Evolutionary conservation across 1,140 invertebrate genomes (phyloP), one percentile per base, ranked within the genome.

Genomic region (Pogonognathellus flavescens): DNA sequence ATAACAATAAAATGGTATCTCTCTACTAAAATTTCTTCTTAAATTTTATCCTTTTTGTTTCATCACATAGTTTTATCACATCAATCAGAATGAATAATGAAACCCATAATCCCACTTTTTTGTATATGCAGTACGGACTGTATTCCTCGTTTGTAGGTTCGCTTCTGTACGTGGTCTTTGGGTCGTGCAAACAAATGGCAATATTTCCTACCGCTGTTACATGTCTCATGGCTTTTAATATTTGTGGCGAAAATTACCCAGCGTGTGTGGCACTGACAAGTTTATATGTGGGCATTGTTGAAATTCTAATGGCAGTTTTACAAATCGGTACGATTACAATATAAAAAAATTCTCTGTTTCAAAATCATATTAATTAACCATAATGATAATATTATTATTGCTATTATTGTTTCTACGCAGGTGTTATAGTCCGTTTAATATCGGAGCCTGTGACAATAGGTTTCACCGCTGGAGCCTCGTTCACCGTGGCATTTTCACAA

Each of bases 351-450:
- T n/a, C n/a, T n/a, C n/a, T n/a, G n/a, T n/a, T n/a, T n/a, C n/a
- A n/a, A n/a, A n/a, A n/a, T n/a, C n/a, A n/a, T n/a, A n/a, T n/a
- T n/a, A n/a, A n/a, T n/a, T n/a, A n/a, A n/a, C n/a, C n/a, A n/a
- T n/a, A n/a, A n/a, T n/a, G n/a, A n/a, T n/a, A n/a, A n/a, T n/a
- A n/a, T 41, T 41, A 41, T 6, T 3, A 41, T 3, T 41, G 31
- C 31, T 41, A 6, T 6, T 41, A 41, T 41, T 41, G 1, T 41
- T 41, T 41, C 31, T 41, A 22, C 20, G 0, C 91, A 97, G 96
- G 96, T 81, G 97, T 97, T 90, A 91, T 97, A 82, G 95, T 97
- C 86, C 95, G 97, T 91, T 97, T 96, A 91, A 97, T 98, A 88
- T 96, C 95, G 41, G 94, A 95, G 57, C 95, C 96, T n/a, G 96